phyloP scores from a whole-genome alignment of 2,113 vertebrate genomes.

The Tragelaphus buxtoni region DNA sequence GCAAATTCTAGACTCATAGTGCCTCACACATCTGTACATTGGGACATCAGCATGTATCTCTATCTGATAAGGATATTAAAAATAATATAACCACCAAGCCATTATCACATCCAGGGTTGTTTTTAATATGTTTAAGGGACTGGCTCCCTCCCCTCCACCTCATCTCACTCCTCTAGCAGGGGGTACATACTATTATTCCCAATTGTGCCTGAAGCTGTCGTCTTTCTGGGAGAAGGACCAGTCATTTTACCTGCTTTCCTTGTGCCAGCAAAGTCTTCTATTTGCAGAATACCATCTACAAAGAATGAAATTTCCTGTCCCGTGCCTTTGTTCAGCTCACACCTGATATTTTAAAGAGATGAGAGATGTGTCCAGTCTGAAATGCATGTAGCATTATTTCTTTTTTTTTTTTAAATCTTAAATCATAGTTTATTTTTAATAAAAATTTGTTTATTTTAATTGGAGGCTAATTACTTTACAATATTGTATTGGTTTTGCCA shows the following conservation, averaged over 20 bases:
- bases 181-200: too few species aligned
- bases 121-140: not conserved
- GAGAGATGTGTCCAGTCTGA: not conserved
- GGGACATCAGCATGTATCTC: not conserved
- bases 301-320: not conserved
- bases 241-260: not conserved
- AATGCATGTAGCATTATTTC: not conserved
- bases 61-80: constrained; percentile 45
- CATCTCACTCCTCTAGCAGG: not conserved
- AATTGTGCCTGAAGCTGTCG: not conserved
- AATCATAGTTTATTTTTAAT: too few species aligned
- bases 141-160: not conserved
- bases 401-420: too few species aligned
- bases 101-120: not conserved
- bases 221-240: not conserved
- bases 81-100: not conserved
- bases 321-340: not conserved
- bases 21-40: not conserved
- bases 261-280: not conserved
- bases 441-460: too few species aligned
- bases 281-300: not conserved
- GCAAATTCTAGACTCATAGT: not conserved
- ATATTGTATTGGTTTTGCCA: too few species aligned
- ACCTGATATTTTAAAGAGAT: not conserved
- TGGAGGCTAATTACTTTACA: too few species aligned